Evolutionary conservation across 2,113 vertebrate genomes (phyloP).

Genomic region (Brachypteracias leptosomus): DNA sequence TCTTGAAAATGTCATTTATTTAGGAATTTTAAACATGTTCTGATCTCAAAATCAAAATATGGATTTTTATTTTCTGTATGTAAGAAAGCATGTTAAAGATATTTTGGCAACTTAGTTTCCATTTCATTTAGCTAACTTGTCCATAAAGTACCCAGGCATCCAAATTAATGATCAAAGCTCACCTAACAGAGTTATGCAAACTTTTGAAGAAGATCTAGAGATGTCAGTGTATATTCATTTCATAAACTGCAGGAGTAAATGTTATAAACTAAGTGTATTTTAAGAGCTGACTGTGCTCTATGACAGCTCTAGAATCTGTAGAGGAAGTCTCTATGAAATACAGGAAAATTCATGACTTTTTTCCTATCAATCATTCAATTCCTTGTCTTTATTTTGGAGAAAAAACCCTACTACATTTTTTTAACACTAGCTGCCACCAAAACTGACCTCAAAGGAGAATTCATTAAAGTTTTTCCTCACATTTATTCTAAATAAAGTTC

Average conservation of each 20-base stretch:
- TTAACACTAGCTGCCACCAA: background rate
- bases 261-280: background rate
- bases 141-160: background rate
- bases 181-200: background rate
- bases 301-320: background rate
- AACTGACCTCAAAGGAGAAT: background rate
- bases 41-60: background rate
- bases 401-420: background rate
- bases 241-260: background rate
- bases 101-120: background rate
- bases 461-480: background rate
- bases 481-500: slow-evolving; percentile 16
- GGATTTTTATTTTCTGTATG: background rate
- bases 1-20: background rate
- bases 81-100: background rate
- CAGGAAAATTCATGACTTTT: background rate
- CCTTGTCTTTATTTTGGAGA: background rate
- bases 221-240: background rate
- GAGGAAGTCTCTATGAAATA: background rate
- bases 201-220: background rate
- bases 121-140: background rate
- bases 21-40: background rate
- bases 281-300: background rate
- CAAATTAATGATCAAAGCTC: background rate
- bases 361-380: background rate